phyloP scores from a whole-genome alignment of 2,113 vertebrate genomes.

The Girardinichthys multiradiatus region DNA sequence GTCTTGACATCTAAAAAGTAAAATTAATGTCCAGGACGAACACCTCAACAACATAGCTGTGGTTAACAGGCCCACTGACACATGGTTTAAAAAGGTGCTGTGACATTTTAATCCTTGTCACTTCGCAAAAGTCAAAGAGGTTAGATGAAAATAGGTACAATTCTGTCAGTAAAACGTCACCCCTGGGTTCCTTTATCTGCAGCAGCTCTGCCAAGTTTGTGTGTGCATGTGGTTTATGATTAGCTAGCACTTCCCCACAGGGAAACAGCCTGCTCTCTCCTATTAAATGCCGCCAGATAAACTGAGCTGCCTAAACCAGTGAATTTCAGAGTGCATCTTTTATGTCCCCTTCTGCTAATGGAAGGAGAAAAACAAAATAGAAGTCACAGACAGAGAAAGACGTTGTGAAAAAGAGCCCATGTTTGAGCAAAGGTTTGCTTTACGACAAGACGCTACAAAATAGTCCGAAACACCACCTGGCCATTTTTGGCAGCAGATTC shows the following conservation, averaged over 20 bases:
- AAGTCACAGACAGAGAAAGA: background rate
- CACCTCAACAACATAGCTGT: background rate
- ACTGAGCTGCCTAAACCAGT: slow-evolving; percentile 30
- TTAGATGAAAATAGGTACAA: background rate
- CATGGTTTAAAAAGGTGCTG: background rate
- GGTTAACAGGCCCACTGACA: background rate
- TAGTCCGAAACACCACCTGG: slow-evolving; percentile 72
- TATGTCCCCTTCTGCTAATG: background rate
- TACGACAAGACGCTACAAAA: slow-evolving; percentile 40
- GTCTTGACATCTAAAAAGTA: background rate
- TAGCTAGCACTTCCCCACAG: slow-evolving; percentile 27
- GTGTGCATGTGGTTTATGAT: slow-evolving; percentile 20
- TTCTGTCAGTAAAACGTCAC: slow-evolving; percentile 3
- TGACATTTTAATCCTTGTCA: background rate
- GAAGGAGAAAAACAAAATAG: background rate
- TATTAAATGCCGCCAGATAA: slow-evolving; percentile 15
- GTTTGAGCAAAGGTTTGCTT: slow-evolving; percentile 42
- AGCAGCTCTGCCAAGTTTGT: background rate
- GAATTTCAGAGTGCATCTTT: slow-evolving; percentile 22
- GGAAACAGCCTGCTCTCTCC: slow-evolving; percentile 18
- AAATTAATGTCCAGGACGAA: background rate
- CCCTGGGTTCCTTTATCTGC: slow-evolving; percentile 19
- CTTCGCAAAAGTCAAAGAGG: background rate
- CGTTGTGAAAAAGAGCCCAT: background rate
- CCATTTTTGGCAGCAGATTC: slow-evolving; percentile 30